Base-by-base conservation (phyloP, 2,797 vertebrate species). In the Brachyrhaphis roseni region DNA sequence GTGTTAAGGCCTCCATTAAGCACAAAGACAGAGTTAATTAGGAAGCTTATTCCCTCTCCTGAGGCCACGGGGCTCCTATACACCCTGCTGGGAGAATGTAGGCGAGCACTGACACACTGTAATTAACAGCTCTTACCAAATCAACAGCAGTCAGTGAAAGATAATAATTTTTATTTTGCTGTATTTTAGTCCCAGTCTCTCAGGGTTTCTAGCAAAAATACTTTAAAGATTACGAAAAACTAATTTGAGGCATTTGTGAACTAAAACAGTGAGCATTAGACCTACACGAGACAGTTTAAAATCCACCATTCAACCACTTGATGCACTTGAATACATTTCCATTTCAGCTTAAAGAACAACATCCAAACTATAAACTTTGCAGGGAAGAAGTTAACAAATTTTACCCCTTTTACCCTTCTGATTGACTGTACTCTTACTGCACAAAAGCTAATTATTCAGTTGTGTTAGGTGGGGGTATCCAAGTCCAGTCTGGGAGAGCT, bases 1-100 rank as follows among this genome's bases (percentile, higher is more conserved):
- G 82, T 68, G 46, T 89, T 91, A 82, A 90, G 90, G 89, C 92
- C 92, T 91, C 93, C 86, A 94, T 95, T 95, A 93, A 92, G 92
- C 93, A 93, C 92, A 95, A 93, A 94, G 94, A 93, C 91, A 79
- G 87, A 95, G 94, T 95, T 96, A 95, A 96, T 96, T 96, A 95
- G 91, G 93, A 94, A 93, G 94, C 95, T 94, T 95, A 94, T 93
- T 93, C 92, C 92, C 88, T 91, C 92, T 95, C 92, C 86, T 68
- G 87, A 88, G 94, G 93, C 90, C 88, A 75, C 12, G 57, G 83
- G 83, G 80, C 87, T 92, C 78, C 82, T 83, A 75, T 86, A 87
- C 90, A 85, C 88, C 91, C 90, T 88, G 88, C 90, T 89, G 88
- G 83, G 91, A 91, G 88, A 92, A 87, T 81, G 76, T 68, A 82